Conservation (phyloP, 1,140 invertebrate species). For the Spodoptera frugiperda region DNA sequence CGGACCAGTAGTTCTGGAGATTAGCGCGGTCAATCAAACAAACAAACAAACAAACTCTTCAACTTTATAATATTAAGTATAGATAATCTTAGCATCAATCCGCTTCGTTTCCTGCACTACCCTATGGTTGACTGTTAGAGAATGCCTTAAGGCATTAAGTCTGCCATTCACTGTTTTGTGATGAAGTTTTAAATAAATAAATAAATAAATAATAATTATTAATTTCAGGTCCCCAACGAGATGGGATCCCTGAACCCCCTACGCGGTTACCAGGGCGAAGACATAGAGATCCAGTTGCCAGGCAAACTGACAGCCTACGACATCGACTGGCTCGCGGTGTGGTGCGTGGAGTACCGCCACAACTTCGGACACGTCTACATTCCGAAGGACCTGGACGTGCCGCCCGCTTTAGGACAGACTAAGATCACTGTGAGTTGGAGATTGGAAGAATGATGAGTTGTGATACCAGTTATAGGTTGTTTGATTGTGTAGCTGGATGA, state of each 20-base stretch:
- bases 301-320: slow-evolving; percentile 95
- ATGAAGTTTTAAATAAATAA: too few relatives aligned
- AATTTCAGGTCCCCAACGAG: slow-evolving; percentile 93
- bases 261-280: slow-evolving; percentile 94
- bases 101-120: too few relatives aligned
- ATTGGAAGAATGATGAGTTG: background rate
- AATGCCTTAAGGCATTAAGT: too few relatives aligned
- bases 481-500: background rate
- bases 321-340: slow-evolving; percentile 96
- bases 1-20: too few relatives aligned
- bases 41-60: too few relatives aligned
- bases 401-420: slow-evolving; percentile 94
- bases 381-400: slow-evolving; percentile 95
- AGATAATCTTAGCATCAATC: too few relatives aligned
- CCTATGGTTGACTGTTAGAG: too few relatives aligned
- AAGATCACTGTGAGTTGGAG: slow-evolving; percentile 92
- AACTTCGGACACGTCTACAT: slow-evolving; percentile 97
- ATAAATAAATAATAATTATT: too few relatives aligned
- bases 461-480: background rate
- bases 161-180: too few relatives aligned
- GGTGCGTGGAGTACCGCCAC: slow-evolving; percentile 94
- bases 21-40: too few relatives aligned
- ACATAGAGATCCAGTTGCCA: slow-evolving; percentile 95
- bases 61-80: too few relatives aligned
- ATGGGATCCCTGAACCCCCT: slow-evolving; percentile 93